phyloP scores from a whole-genome alignment of 1,140 invertebrate genomes.

The Zophobas atratus region DNA sequence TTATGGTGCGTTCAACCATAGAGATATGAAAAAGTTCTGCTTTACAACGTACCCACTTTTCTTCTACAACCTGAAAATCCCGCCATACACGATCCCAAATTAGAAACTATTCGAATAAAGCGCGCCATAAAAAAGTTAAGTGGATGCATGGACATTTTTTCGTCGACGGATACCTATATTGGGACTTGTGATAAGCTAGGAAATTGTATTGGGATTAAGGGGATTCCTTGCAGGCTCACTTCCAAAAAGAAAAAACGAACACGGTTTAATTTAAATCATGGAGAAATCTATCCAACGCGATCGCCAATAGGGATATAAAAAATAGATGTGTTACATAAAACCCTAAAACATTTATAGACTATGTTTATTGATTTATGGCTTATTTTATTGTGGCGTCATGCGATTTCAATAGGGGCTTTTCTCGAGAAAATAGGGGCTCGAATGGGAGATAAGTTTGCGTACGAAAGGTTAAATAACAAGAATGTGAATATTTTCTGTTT shows the following conservation, averaged over 20 bases:
- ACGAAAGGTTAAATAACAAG: too few species aligned
- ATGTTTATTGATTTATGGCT: constrained; percentile 34
- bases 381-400: not conserved
- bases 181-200: constrained; percentile 25
- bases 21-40: constrained; percentile 27
- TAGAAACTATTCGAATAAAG: constrained; percentile 24
- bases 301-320: constrained; percentile 26
- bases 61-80: constrained; percentile 15
- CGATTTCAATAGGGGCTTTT: not conserved
- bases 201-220: constrained; percentile 43
- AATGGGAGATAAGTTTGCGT: too few species aligned
- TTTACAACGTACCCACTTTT: constrained; percentile 16
- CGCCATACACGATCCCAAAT: not conserved
- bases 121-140: constrained; percentile 14
- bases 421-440: too few species aligned
- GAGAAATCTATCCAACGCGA: constrained; percentile 8
- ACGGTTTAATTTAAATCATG: constrained; percentile 29
- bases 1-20: constrained; percentile 44
- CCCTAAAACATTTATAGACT: constrained; percentile 28
- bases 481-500: too few species aligned
- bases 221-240: constrained; percentile 22
- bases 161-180: not conserved
- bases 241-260: constrained; percentile 32
- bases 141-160: constrained; percentile 23
- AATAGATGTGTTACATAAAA: constrained; percentile 17